These are phyloP conservation scores for Poecilia gillii DNA, from an alignment of 2,797 vertebrate genomes.

Conservation along the genomic window DNA sequence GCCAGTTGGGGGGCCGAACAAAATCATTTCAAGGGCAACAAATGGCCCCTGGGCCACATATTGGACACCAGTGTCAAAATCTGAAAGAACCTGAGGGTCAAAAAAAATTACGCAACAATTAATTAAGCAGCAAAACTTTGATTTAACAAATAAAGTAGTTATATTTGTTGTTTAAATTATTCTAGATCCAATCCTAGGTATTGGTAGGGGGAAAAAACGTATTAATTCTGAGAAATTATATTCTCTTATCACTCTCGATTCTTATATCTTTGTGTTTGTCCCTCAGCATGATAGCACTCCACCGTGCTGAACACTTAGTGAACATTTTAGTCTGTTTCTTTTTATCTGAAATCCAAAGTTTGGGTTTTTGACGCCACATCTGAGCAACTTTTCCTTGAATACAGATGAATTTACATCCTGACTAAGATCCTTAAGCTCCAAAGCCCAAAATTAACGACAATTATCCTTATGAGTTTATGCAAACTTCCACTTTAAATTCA, in stretches of 20 bases:
- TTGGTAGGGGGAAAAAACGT: background rate
- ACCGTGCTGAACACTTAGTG: background rate
- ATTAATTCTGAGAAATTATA: too few species aligned
- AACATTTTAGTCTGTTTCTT: background rate
- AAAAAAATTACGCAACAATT: too few species aligned
- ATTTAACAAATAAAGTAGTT: background rate
- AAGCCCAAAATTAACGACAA: background rate
- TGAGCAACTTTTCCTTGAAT: background rate
- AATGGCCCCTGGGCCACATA: too few species aligned
- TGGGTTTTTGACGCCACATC: background rate
- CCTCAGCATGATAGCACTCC: background rate
- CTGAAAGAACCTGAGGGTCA: too few species aligned
- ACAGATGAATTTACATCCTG: background rate
- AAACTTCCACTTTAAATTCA: background rate
- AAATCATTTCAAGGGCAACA: too few species aligned
- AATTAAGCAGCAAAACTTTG: background rate
- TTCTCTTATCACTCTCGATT: too few species aligned
- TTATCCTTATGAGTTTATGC: background rate
- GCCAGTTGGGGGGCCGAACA: too few species aligned
- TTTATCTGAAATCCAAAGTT: background rate
- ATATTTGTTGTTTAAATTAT: too few species aligned
- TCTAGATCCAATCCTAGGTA: background rate
- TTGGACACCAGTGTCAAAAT: background rate
- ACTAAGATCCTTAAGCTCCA: background rate
- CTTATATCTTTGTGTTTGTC: background rate